Conservation (phyloP, 2,113 vertebrate species). For the Epinephelus cyanopodus region DNA sequence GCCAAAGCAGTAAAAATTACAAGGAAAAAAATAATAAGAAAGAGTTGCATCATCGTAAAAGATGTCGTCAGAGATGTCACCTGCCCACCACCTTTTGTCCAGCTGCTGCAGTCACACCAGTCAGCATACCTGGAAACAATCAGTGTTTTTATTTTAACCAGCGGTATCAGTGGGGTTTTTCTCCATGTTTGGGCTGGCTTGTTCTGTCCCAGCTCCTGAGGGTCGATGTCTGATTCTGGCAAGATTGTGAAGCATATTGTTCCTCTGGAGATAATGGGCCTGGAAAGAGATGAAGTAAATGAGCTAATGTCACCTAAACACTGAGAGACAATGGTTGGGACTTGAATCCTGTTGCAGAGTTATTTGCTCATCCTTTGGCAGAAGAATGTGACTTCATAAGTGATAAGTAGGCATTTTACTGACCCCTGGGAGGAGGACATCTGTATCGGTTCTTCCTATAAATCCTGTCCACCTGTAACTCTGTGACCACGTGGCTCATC, state of each 20-base stretch:
- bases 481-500: neutral
- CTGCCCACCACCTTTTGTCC: neutral
- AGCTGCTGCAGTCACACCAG: conserved; percentile 25
- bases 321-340: conserved; percentile 15
- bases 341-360: neutral
- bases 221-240: conserved; percentile 65
- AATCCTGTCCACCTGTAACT: neutral
- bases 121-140: conserved; percentile 66
- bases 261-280: conserved; percentile 69
- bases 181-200: conserved; percentile 83
- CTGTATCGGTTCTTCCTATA: neutral
- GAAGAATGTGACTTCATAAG: neutral
- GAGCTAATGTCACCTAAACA: conserved; percentile 53
- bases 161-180: conserved; percentile 59
- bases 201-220: conserved; percentile 67
- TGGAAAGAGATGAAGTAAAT: conserved; percentile 69
- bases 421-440: too few species aligned
- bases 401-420: neutral
- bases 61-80: conserved; percentile 3
- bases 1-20: too few species aligned
- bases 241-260: conserved; percentile 59
- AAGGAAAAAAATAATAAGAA: neutral
- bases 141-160: conserved; percentile 56
- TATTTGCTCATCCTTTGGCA: conserved; percentile 28
- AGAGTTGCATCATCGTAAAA: conserved; percentile 5